Conservation (phyloP, 2,113 vertebrate species). For the Addax nasomaculatus region DNA sequence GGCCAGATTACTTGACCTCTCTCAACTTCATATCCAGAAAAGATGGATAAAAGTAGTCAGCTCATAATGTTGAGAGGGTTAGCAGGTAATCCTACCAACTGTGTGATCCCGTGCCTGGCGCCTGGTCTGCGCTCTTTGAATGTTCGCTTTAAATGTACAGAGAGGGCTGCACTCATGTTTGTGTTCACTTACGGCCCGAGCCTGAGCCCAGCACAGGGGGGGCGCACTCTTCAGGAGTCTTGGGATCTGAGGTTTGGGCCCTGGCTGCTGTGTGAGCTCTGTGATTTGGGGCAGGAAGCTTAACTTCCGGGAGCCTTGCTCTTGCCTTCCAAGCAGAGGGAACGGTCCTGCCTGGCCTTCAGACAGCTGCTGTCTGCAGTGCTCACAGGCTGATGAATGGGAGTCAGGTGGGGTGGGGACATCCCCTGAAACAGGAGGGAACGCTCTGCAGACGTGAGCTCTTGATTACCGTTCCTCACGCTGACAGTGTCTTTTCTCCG, state of each 20-base stretch:
- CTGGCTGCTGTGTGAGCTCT: background rate
- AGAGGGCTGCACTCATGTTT: background rate
- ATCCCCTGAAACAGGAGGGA: background rate
- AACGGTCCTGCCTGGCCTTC: background rate
- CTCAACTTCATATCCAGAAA: background rate
- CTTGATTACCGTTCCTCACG: constrained; percentile 44
- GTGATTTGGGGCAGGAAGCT: background rate
- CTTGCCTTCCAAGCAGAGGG: background rate
- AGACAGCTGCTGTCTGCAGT: background rate
- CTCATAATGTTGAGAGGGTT: background rate
- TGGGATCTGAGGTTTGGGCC: too few species aligned
- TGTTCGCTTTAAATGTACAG: background rate
- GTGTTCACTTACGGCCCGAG: fast-evolving
- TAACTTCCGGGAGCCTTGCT: background rate
- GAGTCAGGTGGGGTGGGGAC: background rate
- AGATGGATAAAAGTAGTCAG: background rate
- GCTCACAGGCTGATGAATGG: background rate
- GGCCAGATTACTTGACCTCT: background rate
- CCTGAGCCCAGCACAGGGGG: too few species aligned
- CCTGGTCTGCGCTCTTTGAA: fast-evolving
- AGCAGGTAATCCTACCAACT: fast-evolving
- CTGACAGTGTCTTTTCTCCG: constrained; percentile 24
- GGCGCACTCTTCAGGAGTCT: background rate
- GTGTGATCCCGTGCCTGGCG: fast-evolving
- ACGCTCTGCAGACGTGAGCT: constrained; percentile 17